Conservation (phyloP, 2,797 vertebrate species). For the Delichon dasypus region DNA sequence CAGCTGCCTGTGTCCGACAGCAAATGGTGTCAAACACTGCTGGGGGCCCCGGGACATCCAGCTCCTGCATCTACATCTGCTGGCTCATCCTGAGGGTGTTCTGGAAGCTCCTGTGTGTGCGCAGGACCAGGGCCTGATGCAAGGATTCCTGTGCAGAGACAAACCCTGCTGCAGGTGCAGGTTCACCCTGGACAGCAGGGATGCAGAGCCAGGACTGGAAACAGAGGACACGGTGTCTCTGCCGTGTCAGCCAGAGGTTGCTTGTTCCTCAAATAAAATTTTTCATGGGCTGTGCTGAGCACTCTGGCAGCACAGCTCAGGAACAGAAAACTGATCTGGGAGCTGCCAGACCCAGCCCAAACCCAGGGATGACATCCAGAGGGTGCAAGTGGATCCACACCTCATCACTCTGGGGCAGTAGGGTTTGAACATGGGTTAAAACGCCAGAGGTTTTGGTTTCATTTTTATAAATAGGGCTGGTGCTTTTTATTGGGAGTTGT, state of each 20-base stretch:
- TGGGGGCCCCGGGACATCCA: background rate
- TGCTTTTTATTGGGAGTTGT: background rate
- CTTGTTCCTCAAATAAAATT: background rate
- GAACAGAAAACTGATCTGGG: background rate
- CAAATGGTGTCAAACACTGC: background rate
- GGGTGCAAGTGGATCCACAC: fast-evolving
- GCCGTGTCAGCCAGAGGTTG: background rate
- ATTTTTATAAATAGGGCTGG: background rate
- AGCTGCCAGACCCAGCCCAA: background rate
- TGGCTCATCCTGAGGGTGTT: background rate
- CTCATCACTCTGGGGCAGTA: fast-evolving
- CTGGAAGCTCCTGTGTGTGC: background rate
- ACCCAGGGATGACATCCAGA: fast-evolving
- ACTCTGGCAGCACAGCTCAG: background rate
- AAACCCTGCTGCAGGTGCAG: background rate
- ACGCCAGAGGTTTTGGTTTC: background rate
- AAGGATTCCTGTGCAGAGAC: background rate
- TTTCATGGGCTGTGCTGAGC: background rate
- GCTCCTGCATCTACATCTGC: background rate
- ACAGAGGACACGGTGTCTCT: fast-evolving
- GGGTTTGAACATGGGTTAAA: background rate
- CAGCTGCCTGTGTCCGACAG: background rate
- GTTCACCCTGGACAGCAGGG: background rate
- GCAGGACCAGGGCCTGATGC: background rate
- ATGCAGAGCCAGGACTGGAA: background rate